Base-by-base conservation (phyloP, 1,140 invertebrate species). In the Zaprionus inermis region DNA sequence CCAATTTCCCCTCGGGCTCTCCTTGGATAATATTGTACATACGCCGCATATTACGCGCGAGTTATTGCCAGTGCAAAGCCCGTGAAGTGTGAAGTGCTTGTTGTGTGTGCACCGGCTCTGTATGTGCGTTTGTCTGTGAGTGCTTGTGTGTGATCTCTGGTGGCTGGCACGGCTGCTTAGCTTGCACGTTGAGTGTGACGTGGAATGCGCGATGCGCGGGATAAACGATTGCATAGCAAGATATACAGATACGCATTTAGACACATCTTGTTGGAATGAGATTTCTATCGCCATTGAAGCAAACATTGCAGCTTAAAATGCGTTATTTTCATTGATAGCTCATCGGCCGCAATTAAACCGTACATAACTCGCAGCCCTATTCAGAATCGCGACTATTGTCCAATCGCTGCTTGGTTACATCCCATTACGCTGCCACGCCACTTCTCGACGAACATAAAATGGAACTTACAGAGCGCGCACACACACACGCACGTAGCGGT, bases 321-420 rank as follows among this genome's bases (percentile, higher is more conserved):
- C 58, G 9, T 57, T 16, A 54, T 11, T 18, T 41, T 49, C 65
- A 81, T 38, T 22, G 9, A 44, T 44, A 44, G 16, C 38, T 22
- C 44, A 20, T 49, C 16, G 44, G 11, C 5, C 18, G 18, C 81
- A 86, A 86, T 86, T 88, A 86, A 86, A 74, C 70, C 79, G 24
- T 28, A 28, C 24, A 89, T 88, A 88, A 79, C 83, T 79, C 72
- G 55, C 68, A 55, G 76, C 41, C 22, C 67, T 73, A 71, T 72
- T 52, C 63, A 46, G 68, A 66, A 67, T 78, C 55, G 49, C 28
- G 57, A 58, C 70, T 73, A 65, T 88, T 82, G 75, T 81, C 61
- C 72, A 71, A 67, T 76, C 79, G 73, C 70, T 65, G 66, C 77
- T 79, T 73, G 56, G 79, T 83, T 86, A 86, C 83, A 78, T 88